phyloP scores from a whole-genome alignment of 2,113 vertebrate species.

The Psilopsiagon aymara region DNA sequence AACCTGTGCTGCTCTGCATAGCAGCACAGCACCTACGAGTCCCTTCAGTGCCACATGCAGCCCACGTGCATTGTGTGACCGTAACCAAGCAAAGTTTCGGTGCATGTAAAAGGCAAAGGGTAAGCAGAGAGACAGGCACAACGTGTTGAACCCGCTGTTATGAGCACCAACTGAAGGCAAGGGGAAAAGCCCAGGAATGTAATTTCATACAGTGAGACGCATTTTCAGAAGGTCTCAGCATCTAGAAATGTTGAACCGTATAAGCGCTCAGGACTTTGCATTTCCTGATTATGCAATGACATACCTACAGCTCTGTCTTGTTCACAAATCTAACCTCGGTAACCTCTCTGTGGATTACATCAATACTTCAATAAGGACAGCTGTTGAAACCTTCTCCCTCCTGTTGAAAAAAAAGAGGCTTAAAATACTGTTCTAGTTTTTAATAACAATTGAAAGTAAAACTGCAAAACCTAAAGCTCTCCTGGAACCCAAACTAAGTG shows the following conservation, averaged over 20 bases:
- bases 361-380: background rate
- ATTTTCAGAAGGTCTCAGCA: background rate
- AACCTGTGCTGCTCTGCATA: background rate
- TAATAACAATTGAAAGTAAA: background rate
- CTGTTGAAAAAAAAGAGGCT: background rate
- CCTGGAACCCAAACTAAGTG: background rate
- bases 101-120: background rate
- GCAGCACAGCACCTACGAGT: background rate
- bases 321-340: background rate
- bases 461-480: background rate
- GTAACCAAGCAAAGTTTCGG: background rate
- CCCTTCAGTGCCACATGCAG: background rate
- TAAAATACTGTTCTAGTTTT: background rate
- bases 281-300: background rate
- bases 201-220: background rate
- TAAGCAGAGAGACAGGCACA: background rate
- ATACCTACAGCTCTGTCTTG: background rate
- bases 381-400: background rate
- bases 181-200: background rate
- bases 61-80: rapidly evolving
- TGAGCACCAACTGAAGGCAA: background rate
- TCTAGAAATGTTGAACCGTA: background rate
- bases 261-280: background rate
- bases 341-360: background rate
- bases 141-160: background rate